Evolutionary conservation across 2,797 vertebrate genomes (phyloP).

Genomic region (Urocyon cinereoargenteus): DNA sequence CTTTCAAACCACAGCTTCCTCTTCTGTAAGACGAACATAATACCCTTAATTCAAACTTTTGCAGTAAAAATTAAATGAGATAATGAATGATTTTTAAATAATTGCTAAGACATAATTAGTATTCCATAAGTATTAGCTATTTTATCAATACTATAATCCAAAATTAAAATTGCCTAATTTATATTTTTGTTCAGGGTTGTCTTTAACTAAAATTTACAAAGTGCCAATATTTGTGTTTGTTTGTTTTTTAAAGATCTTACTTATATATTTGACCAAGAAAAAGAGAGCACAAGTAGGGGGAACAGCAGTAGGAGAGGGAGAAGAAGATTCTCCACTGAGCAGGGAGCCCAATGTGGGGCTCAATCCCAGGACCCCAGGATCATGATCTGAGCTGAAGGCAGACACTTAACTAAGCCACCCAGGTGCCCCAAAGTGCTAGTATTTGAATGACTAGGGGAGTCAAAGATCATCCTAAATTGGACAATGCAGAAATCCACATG

Average conservation of each 20-base stretch:
- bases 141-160: not conserved
- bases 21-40: not conserved
- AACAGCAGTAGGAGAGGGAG: too few relatives aligned
- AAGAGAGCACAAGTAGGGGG: too few relatives aligned
- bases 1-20: not conserved
- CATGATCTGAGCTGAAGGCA: too few relatives aligned
- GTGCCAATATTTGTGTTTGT: not conserved
- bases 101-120: not conserved
- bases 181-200: not conserved
- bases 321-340: too few relatives aligned
- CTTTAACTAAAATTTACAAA: slow-evolving; percentile 39
- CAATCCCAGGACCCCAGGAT: too few relatives aligned
- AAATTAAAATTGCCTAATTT: not conserved
- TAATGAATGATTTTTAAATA: not conserved
- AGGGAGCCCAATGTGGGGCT: too few relatives aligned
- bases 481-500: not conserved
- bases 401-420: too few relatives aligned
- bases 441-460: not conserved
- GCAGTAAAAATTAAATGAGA: not conserved
- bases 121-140: not conserved
- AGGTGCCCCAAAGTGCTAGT: not conserved
- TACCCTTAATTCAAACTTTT: not conserved
- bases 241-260: too few relatives aligned
- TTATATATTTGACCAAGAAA: too few relatives aligned
- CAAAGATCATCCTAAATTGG: not conserved